Evolutionary conservation across 2,113 vertebrate species (phyloP).

Genomic region (Anoplopoma fimbria): DNA sequence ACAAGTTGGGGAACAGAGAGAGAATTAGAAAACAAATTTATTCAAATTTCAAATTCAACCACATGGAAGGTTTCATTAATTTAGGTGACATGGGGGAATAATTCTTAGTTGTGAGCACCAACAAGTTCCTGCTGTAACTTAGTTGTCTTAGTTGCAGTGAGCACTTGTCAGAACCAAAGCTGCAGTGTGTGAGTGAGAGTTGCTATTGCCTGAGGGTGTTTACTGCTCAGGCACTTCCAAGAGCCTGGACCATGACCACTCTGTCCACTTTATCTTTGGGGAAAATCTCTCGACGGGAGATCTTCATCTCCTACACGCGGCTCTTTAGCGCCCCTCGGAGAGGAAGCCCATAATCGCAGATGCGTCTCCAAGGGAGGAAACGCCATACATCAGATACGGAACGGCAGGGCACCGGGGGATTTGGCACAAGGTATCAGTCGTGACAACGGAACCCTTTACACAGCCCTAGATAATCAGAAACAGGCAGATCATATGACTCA

Average conservation of each 20-base stretch:
- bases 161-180: slow-evolving; percentile 35
- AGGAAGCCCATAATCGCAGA: slow-evolving; percentile 82
- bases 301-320: slow-evolving; percentile 76
- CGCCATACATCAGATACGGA: slow-evolving; percentile 42
- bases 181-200: not conserved
- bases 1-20: not conserved
- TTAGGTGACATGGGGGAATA: slow-evolving; percentile 3
- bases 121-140: slow-evolving; percentile 24
- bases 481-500: slow-evolving; percentile 51
- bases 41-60: not conserved
- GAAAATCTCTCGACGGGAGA: slow-evolving; percentile 65
- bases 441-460: slow-evolving; percentile 49
- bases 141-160: slow-evolving; percentile 31
- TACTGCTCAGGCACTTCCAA: slow-evolving; percentile 31
- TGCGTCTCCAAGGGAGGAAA: slow-evolving; percentile 68
- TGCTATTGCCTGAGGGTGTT: slow-evolving; percentile 39
- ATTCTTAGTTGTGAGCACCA: not conserved
- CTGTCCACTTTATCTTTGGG: slow-evolving; percentile 69
- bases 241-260: slow-evolving; percentile 51
- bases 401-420: slow-evolving; percentile 41
- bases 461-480: slow-evolving; percentile 48
- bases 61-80: not conserved
- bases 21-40: no score
- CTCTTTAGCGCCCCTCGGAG: slow-evolving; percentile 95
- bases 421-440: slow-evolving; percentile 54